A percentile compares a stretch with the other conserved stretches of the same genome.
phyloP scores from a whole-genome alignment of 2,113 vertebrate species.

The Dinomys branickii region DNA sequence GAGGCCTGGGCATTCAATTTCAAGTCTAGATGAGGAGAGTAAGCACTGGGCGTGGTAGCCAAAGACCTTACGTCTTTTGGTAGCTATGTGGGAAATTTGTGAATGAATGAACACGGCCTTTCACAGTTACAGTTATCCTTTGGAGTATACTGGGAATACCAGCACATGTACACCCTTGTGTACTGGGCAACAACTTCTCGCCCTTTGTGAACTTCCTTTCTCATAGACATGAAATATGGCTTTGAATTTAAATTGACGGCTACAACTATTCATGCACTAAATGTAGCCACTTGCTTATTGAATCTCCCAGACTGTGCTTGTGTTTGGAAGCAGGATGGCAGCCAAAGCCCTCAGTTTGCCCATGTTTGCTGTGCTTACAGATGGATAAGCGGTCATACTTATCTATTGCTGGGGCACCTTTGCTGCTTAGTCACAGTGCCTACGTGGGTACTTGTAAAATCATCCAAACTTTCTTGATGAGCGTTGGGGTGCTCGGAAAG shows the following conservation, averaged over 20 bases:
- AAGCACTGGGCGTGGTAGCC: neutral
- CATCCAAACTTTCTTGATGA: neutral
- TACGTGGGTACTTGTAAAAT: neutral
- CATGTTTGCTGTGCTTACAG: neutral
- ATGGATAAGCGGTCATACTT: neutral
- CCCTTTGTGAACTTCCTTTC: constrained; percentile 9
- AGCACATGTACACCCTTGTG: neutral
- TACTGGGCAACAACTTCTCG: neutral
- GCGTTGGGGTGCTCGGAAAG: constrained; percentile 45
- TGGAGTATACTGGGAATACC: neutral
- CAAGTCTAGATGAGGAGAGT: neutral
- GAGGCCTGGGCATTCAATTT: neutral
- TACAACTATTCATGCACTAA: neutral
- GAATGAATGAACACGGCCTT: neutral
- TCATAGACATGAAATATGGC: neutral
- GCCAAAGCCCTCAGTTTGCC: neutral
- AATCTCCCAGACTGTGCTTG: neutral
- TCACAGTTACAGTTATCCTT: neutral
- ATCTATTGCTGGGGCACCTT: neutral
- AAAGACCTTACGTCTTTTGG: neutral
- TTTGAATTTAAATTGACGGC: constrained; percentile 28
- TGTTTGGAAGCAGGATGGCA: neutral
- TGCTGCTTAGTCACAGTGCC: neutral
- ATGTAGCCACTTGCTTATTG: neutral
- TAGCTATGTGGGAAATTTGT: neutral